A percentile compares a stretch with the other conserved stretches of the same genome.
Evolutionary conservation across 2,888 invertebrate species (phyloP).

Genomic region (Salticus scenicus): DNA sequence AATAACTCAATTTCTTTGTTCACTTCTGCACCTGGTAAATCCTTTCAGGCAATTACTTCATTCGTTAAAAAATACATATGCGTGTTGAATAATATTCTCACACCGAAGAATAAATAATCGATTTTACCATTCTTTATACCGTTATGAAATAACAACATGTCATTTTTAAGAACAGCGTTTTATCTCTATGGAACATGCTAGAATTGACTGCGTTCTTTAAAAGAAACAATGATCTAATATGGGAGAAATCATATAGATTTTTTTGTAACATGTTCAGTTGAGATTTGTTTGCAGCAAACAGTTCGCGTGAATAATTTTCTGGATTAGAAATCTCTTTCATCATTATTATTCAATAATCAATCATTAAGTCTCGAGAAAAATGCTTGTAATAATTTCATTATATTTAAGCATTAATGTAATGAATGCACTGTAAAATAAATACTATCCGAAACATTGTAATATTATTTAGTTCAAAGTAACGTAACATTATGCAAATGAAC

Average conservation of each 20-base stretch:
- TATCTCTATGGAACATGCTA: constrained; percentile 8
- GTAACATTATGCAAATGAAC: too few relatives aligned
- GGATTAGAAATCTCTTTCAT: neutral
- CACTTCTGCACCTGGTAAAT: neutral
- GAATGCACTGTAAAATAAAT: too few relatives aligned
- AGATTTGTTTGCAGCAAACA: neutral
- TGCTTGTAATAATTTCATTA: too few relatives aligned
- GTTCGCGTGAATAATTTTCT: neutral
- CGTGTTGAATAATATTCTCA: neutral
- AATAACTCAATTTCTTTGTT: neutral
- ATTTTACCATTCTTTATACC: neutral
- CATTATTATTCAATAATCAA: too few relatives aligned
- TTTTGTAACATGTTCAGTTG: neutral
- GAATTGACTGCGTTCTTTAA: neutral
- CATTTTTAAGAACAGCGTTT: neutral
- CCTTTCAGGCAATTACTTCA: neutral
- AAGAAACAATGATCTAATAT: constrained; percentile 4
- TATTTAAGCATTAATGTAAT: too few relatives aligned
- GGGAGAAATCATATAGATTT: constrained; percentile 7
- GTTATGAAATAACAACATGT: neutral
- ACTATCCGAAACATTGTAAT: too few relatives aligned
- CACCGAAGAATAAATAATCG: constrained; percentile 15
- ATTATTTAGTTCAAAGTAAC: too few relatives aligned
- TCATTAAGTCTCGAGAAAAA: too few relatives aligned
- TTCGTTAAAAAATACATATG: constrained; percentile 1